These are phyloP conservation scores for Coendou prehensilis DNA, from an alignment of 2,797 vertebrate species.

Conservation along the genomic window DNA sequence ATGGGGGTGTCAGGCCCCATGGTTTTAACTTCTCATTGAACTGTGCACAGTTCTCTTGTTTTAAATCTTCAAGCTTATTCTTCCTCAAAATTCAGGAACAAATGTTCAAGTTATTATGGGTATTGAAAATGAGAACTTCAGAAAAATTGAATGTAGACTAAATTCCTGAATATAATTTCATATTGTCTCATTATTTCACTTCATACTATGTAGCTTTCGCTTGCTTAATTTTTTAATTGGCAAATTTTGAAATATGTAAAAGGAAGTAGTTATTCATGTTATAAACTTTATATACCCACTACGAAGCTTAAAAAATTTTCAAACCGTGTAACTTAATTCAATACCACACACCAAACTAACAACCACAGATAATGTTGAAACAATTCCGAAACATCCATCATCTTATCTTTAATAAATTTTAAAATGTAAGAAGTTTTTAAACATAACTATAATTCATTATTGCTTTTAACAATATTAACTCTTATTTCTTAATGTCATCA, in stretches of 20 bases:
- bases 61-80: neutral
- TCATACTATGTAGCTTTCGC: neutral
- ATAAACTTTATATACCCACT: neutral
- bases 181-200: neutral
- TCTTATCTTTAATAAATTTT: neutral
- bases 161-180: neutral
- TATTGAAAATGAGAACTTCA: neutral
- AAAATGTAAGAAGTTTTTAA: neutral
- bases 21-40: neutral
- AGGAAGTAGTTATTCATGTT: neutral
- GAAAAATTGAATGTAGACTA: neutral
- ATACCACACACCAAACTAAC: rapidly evolving
- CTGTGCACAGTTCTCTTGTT: neutral
- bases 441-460: neutral
- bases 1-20: rapidly evolving
- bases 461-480: neutral
- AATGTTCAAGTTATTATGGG: neutral
- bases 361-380: neutral
- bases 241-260: neutral
- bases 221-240: neutral
- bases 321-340: neutral
- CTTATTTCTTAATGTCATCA: neutral
- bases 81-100: neutral
- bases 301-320: neutral
- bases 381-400: neutral